Evolutionary conservation across 2,797 vertebrate genomes (phyloP).

Genomic region (Mus minutoides): DNA sequence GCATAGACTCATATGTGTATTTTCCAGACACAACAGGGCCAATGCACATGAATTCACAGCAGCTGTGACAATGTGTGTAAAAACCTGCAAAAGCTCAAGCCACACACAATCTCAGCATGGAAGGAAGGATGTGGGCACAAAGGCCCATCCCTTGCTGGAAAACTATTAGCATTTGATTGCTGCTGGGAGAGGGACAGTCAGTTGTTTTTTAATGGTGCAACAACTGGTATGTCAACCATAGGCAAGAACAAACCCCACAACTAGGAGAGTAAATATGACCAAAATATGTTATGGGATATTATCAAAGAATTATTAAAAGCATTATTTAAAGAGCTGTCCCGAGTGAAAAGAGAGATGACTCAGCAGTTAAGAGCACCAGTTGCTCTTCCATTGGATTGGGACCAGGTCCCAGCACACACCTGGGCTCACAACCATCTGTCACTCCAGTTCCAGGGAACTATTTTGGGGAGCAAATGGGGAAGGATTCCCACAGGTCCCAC

Average conservation of each 20-base stretch:
- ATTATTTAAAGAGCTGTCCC: background rate
- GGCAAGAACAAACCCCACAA: too few relatives aligned
- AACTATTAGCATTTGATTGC: too few relatives aligned
- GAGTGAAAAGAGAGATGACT: background rate
- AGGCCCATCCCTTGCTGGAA: background rate
- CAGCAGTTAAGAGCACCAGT: too few relatives aligned
- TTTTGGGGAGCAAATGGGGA: background rate
- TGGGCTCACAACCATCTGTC: background rate
- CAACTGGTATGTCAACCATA: background rate
- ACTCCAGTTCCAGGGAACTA: background rate
- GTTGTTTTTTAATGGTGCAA: background rate
- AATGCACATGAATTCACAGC: background rate
- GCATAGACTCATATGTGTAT: background rate
- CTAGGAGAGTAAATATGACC: background rate
- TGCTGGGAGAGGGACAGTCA: background rate
- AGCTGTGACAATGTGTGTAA: background rate
- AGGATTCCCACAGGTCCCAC: background rate
- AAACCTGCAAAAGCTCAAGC: too few relatives aligned
- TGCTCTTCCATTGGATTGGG: background rate
- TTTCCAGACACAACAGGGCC: background rate
- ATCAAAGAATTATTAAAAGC: background rate
- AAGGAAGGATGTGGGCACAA: background rate
- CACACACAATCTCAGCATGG: background rate
- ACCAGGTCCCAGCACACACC: background rate
- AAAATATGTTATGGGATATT: background rate